A percentile compares a stretch with the other conserved stretches of the same genome.
phyloP scores from a whole-genome alignment of 2,797 vertebrate species.

The Carcharodon carcharias region DNA sequence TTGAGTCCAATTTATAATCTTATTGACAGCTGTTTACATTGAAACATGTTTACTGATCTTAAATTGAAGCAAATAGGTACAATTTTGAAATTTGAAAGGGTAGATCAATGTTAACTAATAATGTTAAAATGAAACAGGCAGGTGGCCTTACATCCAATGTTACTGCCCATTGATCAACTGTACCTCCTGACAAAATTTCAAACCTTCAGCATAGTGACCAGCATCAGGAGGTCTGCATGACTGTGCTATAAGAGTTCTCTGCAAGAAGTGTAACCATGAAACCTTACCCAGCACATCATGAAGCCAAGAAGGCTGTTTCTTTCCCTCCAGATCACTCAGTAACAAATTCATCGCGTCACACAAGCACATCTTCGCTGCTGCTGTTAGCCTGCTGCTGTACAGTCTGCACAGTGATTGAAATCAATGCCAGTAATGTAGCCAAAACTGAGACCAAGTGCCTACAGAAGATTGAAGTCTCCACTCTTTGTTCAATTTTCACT shows the following conservation, averaged over 20 bases:
- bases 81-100: background rate
- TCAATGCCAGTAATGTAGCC: background rate
- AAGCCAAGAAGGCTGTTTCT: background rate
- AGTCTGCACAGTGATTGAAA: background rate
- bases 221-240: background rate
- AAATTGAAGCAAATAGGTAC: background rate
- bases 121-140: too few species aligned
- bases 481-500: constrained; percentile 11
- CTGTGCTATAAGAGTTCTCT: background rate
- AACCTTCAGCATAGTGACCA: background rate
- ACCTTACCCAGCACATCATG: background rate
- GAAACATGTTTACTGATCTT: background rate
- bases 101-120: background rate
- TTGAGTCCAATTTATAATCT: background rate
- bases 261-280: background rate
- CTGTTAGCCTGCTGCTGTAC: background rate
- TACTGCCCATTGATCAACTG: background rate
- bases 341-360: background rate
- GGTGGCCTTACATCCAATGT: background rate
- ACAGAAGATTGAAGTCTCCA: background rate
- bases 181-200: background rate
- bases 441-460: background rate
- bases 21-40: background rate
- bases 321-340: background rate
- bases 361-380: background rate